Evolutionary conservation across 1,140 invertebrate genomes (phyloP).

Genomic region (Listronotus bonariensis): DNA sequence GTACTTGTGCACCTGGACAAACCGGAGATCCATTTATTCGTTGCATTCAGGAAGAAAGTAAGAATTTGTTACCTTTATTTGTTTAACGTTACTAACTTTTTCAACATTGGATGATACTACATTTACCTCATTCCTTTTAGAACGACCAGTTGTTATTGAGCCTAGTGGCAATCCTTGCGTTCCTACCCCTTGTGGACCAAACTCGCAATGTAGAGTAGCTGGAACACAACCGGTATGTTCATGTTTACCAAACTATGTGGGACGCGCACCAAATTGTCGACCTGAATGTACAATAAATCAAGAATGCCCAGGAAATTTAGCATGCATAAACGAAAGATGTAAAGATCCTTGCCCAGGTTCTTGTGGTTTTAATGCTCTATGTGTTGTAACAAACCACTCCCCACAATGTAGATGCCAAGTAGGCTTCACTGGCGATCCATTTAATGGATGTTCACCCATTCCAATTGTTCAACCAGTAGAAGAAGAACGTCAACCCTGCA

Average conservation of each 20-base stretch:
- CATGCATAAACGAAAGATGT: constrained; percentile 77
- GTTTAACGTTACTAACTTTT: too few species aligned
- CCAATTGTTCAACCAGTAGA: constrained; percentile 30
- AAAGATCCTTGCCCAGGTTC: constrained; percentile 76
- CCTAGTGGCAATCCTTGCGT: constrained; percentile 66
- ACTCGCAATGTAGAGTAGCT: constrained; percentile 74
- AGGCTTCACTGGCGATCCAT: constrained; percentile 78
- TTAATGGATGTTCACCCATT: constrained; percentile 63
- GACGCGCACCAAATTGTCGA: constrained; percentile 74
- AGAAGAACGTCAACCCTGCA: constrained; percentile 60
- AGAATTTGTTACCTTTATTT: constrained; percentile 42
- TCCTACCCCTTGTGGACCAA: constrained; percentile 80
- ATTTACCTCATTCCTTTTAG: constrained; percentile 51
- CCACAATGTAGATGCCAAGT: constrained; percentile 74
- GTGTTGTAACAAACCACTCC: constrained; percentile 74
- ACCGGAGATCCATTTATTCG: constrained; percentile 75
- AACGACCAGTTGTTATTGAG: constrained; percentile 52
- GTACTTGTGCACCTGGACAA: constrained; percentile 70
- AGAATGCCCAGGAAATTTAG: constrained; percentile 74
- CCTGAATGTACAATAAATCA: constrained; percentile 77
- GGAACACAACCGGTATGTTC: constrained; percentile 74
- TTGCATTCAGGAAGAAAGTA: constrained; percentile 66
- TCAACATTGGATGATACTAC: too few species aligned
- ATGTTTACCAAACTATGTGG: constrained; percentile 73
- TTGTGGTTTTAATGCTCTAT: constrained; percentile 72